A percentile compares a stretch with the other conserved stretches of the same genome.
Evolutionary conservation across 2,888 invertebrate species (phyloP).

Genomic region (Tetropium fuscum): DNA sequence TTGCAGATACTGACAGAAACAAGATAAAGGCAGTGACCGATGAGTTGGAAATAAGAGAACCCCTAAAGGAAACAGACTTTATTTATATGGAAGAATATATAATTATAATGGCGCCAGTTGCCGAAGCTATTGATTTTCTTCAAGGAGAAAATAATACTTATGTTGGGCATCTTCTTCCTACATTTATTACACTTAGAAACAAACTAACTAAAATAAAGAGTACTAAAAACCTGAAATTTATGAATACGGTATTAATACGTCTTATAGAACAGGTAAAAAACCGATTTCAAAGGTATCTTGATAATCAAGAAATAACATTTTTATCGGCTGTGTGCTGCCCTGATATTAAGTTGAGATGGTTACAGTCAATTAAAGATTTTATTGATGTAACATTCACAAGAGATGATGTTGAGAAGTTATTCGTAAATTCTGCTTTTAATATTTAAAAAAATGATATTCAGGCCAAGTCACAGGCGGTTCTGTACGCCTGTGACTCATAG

Average conservation of each 20-base stretch:
- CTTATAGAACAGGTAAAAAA: not conserved
- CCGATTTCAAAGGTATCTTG: conserved; percentile 1
- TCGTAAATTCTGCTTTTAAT: not conserved
- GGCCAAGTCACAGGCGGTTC: not conserved
- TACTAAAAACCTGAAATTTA: not conserved
- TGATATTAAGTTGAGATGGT: not conserved
- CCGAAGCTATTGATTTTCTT: not conserved
- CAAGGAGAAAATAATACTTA: not conserved
- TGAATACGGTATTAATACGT: not conserved
- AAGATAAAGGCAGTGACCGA: not conserved
- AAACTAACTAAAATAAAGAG: not conserved
- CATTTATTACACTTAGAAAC: not conserved
- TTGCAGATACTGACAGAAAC: not conserved
- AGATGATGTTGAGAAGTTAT: not conserved
- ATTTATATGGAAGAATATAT: not conserved
- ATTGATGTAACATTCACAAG: not conserved
- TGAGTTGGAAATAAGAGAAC: conserved; percentile 1
- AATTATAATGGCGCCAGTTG: not conserved
- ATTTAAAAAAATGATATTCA: not conserved
- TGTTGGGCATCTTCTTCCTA: not conserved
- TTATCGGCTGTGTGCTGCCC: conserved; percentile 1
- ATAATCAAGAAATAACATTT: conserved; percentile 1
- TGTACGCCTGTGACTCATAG: conserved; percentile 1
- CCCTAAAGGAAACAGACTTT: not conserved
- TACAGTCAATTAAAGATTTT: conserved; percentile 1